Conservation (phyloP, 2,797 vertebrate species). For the Acridotheres tristis region DNA sequence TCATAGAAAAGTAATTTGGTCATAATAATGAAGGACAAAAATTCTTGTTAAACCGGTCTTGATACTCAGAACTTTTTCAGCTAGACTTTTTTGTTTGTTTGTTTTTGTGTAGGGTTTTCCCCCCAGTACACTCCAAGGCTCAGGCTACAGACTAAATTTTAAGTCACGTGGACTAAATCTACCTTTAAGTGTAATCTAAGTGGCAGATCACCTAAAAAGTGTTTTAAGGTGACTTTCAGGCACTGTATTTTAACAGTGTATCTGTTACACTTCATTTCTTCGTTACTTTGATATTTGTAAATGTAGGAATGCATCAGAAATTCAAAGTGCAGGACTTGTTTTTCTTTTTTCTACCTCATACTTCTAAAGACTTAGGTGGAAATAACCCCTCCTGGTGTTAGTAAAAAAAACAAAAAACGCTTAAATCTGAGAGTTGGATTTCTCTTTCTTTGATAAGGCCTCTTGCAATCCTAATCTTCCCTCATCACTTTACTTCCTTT, state of each 20-base stretch:
- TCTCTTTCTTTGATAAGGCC: neutral
- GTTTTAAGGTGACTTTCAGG: neutral
- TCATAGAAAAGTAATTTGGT: neutral
- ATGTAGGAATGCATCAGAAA: neutral
- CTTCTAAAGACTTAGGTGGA: neutral
- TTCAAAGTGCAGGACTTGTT: neutral
- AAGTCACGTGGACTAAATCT: neutral
- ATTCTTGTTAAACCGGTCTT: neutral
- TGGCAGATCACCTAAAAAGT: neutral
- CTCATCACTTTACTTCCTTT: neutral
- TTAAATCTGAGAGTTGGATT: neutral
- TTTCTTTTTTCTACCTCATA: neutral
- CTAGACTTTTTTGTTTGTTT: neutral
- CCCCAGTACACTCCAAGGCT: neutral
- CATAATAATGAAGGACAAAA: neutral
- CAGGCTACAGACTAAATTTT: neutral
- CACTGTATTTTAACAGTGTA: neutral
- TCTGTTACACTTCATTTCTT: neutral
- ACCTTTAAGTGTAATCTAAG: neutral
- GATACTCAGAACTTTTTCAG: neutral
- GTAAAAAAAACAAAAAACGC: neutral
- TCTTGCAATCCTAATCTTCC: neutral
- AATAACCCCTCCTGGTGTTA: neutral
- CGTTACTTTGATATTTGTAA: neutral
- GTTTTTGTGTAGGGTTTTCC: neutral